Percentiles rank a stretch among this genome's conserved stretches.
These are phyloP conservation scores for Calonectris borealis DNA, from an alignment of 2,113 vertebrate species.

Conservation along the genomic window DNA sequence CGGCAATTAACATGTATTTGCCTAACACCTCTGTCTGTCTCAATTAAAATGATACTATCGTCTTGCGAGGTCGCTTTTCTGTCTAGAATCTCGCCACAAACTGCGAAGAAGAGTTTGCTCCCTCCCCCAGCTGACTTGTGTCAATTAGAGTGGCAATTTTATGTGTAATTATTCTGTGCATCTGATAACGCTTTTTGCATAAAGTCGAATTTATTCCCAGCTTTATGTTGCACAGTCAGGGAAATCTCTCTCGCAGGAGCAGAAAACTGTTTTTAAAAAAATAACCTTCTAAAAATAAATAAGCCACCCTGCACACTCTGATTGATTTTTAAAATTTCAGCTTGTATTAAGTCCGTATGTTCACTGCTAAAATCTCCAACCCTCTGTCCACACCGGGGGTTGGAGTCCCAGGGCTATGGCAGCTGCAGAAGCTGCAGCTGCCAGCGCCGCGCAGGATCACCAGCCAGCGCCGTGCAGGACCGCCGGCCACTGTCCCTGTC, in stretches of 20 bases:
- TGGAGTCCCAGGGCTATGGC: neutral
- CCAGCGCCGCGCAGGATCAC: rapidly evolving
- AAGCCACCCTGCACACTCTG: neutral
- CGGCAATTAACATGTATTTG: constrained; percentile 32
- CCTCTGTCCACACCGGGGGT: neutral
- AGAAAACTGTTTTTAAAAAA: neutral
- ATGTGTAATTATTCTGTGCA: constrained; percentile 8
- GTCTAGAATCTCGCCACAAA: constrained; percentile 17
- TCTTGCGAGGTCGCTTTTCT: constrained; percentile 39
- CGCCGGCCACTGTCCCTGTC: rapidly evolving
- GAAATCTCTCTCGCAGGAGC: neutral
- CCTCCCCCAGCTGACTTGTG: constrained; percentile 1
- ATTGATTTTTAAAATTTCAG: neutral
- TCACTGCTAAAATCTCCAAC: neutral
- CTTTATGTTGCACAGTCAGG: neutral
- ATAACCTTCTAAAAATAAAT: neutral
- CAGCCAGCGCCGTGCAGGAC: neutral
- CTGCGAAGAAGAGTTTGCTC: neutral
- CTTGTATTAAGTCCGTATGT: neutral
- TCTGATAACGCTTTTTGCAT: neutral
- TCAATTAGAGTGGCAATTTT: constrained; percentile 47
- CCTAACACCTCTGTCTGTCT: constrained; percentile 43
- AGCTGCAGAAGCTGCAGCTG: neutral
- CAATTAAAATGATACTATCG: constrained; percentile 64
- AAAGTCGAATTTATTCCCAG: neutral